Conservation (phyloP, 2,113 vertebrate species). For the Orientallactaga bullata region DNA sequence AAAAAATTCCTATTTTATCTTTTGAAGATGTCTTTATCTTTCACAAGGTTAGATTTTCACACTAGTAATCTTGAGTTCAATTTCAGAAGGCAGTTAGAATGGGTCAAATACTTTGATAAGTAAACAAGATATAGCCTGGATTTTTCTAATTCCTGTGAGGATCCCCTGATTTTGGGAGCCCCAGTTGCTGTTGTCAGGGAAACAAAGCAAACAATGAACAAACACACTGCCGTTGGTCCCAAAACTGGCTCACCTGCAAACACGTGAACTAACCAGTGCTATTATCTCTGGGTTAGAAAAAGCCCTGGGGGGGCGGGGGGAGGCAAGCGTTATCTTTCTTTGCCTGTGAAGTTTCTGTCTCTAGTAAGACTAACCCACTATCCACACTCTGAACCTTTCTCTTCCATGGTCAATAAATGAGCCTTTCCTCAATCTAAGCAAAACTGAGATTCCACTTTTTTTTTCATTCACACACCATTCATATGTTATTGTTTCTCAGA, state of each 20-base stretch:
- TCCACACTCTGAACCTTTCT: neutral
- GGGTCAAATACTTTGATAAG: neutral
- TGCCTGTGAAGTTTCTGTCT: neutral
- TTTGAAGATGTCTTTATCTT: neutral
- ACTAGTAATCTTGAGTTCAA: neutral
- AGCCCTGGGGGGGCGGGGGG: neutral
- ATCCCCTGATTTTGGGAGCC: neutral
- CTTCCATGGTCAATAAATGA: neutral
- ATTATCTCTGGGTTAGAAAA: neutral
- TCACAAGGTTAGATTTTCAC: neutral
- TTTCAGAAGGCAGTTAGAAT: neutral
- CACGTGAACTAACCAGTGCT: neutral
- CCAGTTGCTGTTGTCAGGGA: neutral
- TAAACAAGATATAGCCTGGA: neutral
- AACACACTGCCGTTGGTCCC: slow-evolving; percentile 14
- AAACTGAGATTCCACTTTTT: neutral
- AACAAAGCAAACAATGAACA: neutral
- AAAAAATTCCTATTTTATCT: neutral
- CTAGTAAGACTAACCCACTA: neutral
- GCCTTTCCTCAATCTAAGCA: neutral
- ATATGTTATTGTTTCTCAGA: neutral
- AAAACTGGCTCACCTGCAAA: neutral
- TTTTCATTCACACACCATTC: neutral
- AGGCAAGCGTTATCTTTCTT: neutral
- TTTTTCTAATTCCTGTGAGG: slow-evolving; percentile 11